These are phyloP conservation scores for Acanthiza pusilla DNA, from an alignment of 2,797 vertebrate genomes.

Conservation along the genomic window DNA sequence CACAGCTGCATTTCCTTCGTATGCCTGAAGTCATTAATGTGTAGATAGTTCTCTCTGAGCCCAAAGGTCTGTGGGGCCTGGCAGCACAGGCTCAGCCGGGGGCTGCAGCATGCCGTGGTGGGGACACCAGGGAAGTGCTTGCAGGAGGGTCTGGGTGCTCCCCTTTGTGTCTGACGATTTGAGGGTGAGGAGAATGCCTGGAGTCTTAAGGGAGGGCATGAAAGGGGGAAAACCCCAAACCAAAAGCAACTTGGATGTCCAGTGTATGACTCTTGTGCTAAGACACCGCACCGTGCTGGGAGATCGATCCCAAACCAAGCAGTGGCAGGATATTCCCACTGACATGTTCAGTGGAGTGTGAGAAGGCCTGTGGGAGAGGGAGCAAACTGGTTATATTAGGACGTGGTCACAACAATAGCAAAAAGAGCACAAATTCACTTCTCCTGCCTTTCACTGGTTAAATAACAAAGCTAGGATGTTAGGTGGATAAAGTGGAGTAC, in stretches of 20 bases:
- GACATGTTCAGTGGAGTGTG: neutral
- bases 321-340: neutral
- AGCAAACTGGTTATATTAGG: neutral
- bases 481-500: neutral
- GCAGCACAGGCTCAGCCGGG: neutral
- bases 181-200: neutral
- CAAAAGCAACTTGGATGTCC: neutral
- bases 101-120: rapidly evolving
- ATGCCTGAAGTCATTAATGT: neutral
- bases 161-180: rapidly evolving
- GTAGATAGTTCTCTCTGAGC: neutral
- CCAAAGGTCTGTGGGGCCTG: rapidly evolving
- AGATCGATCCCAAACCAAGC: neutral
- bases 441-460: neutral
- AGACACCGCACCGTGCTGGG: neutral
- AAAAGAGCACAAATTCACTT: neutral
- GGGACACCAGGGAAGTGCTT: rapidly evolving
- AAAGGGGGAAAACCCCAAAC: neutral
- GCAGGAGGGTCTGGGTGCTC: neutral
- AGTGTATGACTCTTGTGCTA: rapidly evolving
- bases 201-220: neutral
- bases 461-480: neutral
- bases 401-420: neutral
- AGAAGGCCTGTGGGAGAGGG: neutral
- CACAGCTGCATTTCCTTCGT: rapidly evolving